Conservation (phyloP, 2,888 invertebrate species). For the Troides helena region DNA sequence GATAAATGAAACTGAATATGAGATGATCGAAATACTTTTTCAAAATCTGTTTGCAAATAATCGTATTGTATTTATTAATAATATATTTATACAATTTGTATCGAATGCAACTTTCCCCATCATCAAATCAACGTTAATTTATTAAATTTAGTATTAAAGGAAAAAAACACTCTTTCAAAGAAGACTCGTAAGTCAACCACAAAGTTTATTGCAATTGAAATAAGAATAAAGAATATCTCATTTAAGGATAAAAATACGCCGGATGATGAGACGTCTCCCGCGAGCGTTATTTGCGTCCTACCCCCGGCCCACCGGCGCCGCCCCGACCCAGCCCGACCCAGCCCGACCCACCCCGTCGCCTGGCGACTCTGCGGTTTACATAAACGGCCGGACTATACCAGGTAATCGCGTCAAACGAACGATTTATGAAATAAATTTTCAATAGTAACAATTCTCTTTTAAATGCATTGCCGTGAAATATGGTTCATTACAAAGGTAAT, state of each 20-base stretch:
- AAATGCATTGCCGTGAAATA: too few relatives aligned
- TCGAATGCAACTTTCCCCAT: too few relatives aligned
- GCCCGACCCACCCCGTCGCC: background rate
- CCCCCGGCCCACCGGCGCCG: background rate
- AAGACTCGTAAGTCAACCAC: background rate
- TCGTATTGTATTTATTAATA: too few relatives aligned
- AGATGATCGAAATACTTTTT: too few relatives aligned
- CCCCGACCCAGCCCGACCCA: background rate
- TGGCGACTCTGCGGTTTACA: constrained; percentile 5
- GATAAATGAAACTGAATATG: too few relatives aligned
- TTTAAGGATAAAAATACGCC: background rate
- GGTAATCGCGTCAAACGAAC: constrained; percentile 5
- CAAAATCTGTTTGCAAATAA: too few relatives aligned
- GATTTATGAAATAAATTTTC: background rate
- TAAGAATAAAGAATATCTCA: constrained; percentile 3
- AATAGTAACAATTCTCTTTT: background rate
- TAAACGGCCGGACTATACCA: constrained; percentile 4
- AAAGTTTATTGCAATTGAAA: background rate
- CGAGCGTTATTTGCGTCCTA: background rate
- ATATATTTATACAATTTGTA: too few relatives aligned
- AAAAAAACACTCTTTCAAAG: too few relatives aligned
- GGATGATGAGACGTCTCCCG: background rate
- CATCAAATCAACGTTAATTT: too few relatives aligned
- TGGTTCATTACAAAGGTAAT: too few relatives aligned
- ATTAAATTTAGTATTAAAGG: too few relatives aligned